Conservation (phyloP, 2,888 invertebrate genomes). For the Cloeon dipterum region DNA sequence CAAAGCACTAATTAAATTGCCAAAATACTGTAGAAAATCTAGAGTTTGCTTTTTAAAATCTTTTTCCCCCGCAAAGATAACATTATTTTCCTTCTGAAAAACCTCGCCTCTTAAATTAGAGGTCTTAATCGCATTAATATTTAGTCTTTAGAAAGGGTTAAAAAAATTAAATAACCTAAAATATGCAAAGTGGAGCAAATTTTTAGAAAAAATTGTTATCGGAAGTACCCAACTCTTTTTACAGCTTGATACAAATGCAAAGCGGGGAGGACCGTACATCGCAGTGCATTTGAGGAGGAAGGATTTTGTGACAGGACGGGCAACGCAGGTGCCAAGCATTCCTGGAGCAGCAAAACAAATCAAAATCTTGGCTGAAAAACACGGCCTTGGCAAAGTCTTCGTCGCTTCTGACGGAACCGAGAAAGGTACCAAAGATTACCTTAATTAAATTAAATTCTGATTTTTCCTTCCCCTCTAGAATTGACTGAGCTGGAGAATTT, state of each 20-base stretch:
- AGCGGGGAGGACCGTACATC: slow-evolving; percentile 44
- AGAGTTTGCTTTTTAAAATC: too few species aligned
- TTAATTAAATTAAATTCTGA: neutral
- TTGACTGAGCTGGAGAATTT: slow-evolving; percentile 14
- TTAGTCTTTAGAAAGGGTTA: too few species aligned
- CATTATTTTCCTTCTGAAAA: too few species aligned
- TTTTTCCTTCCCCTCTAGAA: slow-evolving; percentile 21
- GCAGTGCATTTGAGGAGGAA: slow-evolving; percentile 68
- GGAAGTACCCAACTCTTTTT: slow-evolving; percentile 8
- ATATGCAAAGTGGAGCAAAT: too few species aligned
- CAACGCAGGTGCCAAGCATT: slow-evolving; percentile 55
- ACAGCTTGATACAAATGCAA: slow-evolving; percentile 23
- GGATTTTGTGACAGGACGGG: slow-evolving; percentile 61
- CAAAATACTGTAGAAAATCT: too few species aligned
- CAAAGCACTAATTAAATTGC: too few species aligned
- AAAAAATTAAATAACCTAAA: too few species aligned
- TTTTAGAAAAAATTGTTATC: slow-evolving; percentile 2
- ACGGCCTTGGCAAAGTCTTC: slow-evolving; percentile 39
- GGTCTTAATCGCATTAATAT: too few species aligned
- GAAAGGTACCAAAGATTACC: slow-evolving; percentile 17
- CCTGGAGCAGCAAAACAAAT: slow-evolving; percentile 55
- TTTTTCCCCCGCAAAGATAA: too few species aligned
- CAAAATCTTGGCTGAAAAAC: slow-evolving; percentile 26
- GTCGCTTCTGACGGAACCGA: slow-evolving; percentile 64
- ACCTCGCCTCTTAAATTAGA: too few species aligned